Base-by-base conservation (phyloP, 2,797 vertebrate species). In the Oreochromis mossambicus region DNA sequence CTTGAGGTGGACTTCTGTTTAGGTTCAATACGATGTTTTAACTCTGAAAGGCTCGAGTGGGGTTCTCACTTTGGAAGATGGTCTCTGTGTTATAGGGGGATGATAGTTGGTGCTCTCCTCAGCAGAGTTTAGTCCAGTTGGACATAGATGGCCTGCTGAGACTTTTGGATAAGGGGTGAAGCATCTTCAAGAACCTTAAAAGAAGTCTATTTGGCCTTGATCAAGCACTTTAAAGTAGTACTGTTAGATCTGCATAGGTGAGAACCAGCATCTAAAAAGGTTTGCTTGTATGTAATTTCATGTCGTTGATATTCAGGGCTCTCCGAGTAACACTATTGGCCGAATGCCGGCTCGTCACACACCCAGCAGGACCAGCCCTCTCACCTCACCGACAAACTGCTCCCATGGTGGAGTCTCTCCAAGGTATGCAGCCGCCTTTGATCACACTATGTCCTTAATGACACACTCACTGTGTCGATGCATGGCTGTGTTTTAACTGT, bases 381-480 rank as follows among this genome's bases (percentile, higher is more conserved):
- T 99, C 84, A 99, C 98, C 77, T 99, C 98, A 41, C 98, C 98
- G 3, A 99, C 98, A 78, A 99, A 99, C 95, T 99, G 98, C 86
- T 99, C 98, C 89, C 98, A 99, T 5, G 97, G 98, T 34, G 98
- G 98, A 75, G 95, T 99, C 48, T 99, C 98, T 85, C 98, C 98
- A 81, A 99, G 98, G 98, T 99, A 98, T 17, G 82, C 1, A 5
- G 24, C 21, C 5, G 2, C 15, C 3, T 46, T 38, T 21, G 13
- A 7, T 46, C 5, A 19, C 11, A 0, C 77, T 52, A 2, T 32
- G 50, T 61, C 8, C 77, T 34, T 14, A 21, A 48, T 17, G 3
- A n/a, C 55, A 54, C 38, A 1, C 9, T 17, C 46, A 3, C 29
- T 46, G n/a, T 77, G 51, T 41, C 48, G 19, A 17, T 34, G 90